Percentiles rank a stretch among this genome's conserved stretches.
Evolutionary conservation across 1,140 invertebrate genomes (phyloP).

Genomic region (Sinella curviseta): DNA sequence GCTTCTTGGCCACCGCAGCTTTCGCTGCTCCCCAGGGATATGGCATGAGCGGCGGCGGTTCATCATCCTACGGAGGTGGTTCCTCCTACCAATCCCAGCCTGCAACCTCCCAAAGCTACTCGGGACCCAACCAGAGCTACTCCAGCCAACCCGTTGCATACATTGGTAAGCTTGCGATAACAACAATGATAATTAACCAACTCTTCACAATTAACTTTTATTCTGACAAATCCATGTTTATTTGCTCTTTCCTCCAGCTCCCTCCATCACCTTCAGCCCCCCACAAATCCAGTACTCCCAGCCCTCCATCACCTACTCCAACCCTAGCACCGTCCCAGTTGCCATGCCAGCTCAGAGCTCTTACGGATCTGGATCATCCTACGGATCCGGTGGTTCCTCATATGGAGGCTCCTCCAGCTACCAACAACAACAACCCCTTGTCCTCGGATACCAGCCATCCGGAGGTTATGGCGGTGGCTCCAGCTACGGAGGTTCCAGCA

Average conservation of each 20-base stretch:
- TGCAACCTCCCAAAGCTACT: background rate
- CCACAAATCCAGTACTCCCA: background rate
- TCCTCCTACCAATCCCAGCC: background rate
- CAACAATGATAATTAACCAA: background rate
- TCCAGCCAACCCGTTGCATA: background rate
- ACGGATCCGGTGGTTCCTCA: background rate
- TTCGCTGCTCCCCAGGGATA: background rate
- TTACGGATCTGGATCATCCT: no score
- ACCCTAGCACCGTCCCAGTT: background rate
- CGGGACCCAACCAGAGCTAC: background rate
- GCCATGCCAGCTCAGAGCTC: background rate
- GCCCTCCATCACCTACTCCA: background rate
- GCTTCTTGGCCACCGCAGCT: conserved; percentile 4
- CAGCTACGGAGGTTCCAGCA: background rate
- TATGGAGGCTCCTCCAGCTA: background rate
- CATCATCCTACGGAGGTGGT: background rate
- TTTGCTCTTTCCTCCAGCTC: background rate
- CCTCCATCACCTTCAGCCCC: background rate
- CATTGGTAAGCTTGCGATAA: no score
- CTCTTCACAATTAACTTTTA: background rate
- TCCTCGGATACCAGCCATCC: background rate
- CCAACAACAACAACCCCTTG: background rate
- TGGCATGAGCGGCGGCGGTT: background rate
- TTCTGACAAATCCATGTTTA: background rate
- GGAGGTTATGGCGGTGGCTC: background rate